phyloP scores from a whole-genome alignment of 2,888 invertebrate species.

The Beris morrisii region DNA sequence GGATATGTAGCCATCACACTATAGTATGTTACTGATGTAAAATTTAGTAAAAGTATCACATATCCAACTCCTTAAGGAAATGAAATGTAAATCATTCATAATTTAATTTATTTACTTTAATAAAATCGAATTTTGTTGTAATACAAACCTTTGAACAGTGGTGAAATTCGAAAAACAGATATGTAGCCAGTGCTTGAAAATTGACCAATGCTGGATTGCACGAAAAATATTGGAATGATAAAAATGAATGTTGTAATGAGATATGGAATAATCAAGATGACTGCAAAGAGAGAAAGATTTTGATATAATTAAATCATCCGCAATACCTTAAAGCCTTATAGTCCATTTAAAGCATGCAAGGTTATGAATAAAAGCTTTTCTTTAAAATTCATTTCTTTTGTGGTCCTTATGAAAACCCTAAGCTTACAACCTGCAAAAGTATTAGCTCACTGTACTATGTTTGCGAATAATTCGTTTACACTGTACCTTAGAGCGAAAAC shows the following conservation, averaged over 20 bases:
- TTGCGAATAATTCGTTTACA: too few species aligned
- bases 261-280: constrained; percentile 36
- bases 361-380: too few species aligned
- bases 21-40: constrained; percentile 80
- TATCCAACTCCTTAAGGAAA: constrained; percentile 75
- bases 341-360: too few species aligned
- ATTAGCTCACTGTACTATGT: too few species aligned
- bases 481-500: too few species aligned
- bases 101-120: neutral
- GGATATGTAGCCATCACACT: constrained; percentile 84
- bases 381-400: too few species aligned
- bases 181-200: constrained; percentile 81
- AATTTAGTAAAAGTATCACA: constrained; percentile 76
- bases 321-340: too few species aligned
- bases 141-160: constrained; percentile 79
- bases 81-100: too few species aligned
- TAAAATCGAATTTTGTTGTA: neutral
- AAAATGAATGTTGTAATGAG: constrained; percentile 70
- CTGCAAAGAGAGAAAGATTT: constrained; percentile 14
- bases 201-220: constrained; percentile 87
- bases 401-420: too few species aligned
- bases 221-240: constrained; percentile 81
- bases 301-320: too few species aligned
- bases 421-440: too few species aligned
- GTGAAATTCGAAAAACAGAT: constrained; percentile 76